A percentile compares a stretch with the other conserved stretches of the same genome.
phyloP scores from a whole-genome alignment of 2,113 vertebrate species.

The Oreamnos americanus region DNA sequence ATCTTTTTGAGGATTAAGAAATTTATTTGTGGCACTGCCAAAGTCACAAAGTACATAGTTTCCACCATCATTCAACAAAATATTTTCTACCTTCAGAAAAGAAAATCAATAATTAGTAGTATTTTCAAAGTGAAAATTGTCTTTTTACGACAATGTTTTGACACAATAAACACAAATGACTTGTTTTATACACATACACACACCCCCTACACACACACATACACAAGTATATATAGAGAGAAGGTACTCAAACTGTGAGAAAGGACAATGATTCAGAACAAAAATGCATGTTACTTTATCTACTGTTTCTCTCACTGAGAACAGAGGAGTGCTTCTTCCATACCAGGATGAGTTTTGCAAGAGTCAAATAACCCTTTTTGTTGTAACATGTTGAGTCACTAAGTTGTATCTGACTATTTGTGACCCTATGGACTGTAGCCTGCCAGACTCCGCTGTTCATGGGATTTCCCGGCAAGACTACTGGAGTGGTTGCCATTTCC shows the following conservation, averaged over 20 bases:
- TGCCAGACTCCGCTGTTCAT: background rate
- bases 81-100: slow-evolving; percentile 93
- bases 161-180: background rate
- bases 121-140: slow-evolving; percentile 45
- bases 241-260: background rate
- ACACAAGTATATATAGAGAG: fast-evolving
- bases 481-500: background rate
- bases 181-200: background rate
- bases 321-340: background rate
- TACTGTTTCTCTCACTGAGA: background rate
- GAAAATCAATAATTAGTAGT: slow-evolving; percentile 43
- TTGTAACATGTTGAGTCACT: background rate
- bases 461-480: background rate
- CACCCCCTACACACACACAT: background rate
- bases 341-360: background rate
- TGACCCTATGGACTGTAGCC: background rate
- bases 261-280: background rate
- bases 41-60: slow-evolving; percentile 98
- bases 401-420: background rate
- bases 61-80: slow-evolving; percentile 93
- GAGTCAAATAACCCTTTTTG: background rate
- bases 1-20: slow-evolving; percentile 92
- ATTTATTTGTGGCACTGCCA: slow-evolving; percentile 95
- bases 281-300: background rate
- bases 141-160: background rate